These are phyloP conservation scores for Nyctereutes procyonoides DNA, from an alignment of 2,113 vertebrate species.

Conservation along the genomic window DNA sequence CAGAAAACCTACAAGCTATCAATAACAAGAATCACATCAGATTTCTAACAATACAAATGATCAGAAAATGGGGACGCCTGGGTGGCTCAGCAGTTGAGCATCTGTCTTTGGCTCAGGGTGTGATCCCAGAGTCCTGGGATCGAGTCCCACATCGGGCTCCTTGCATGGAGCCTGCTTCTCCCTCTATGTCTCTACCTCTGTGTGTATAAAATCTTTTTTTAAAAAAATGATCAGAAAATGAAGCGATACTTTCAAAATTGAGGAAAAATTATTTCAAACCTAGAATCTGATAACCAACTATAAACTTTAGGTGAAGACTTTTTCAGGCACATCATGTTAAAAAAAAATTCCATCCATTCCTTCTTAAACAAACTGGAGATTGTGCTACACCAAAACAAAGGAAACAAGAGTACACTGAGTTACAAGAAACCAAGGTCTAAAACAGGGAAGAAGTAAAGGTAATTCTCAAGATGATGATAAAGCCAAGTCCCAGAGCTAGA, in stretches of 20 bases:
- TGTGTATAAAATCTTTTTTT: too few relatives aligned
- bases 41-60: neutral
- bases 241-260: neutral
- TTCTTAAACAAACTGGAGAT: conserved; percentile 12
- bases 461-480: neutral
- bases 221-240: neutral
- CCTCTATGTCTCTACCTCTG: too few relatives aligned
- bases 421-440: conserved; percentile 4
- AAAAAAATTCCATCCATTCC: neutral
- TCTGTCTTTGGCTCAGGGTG: too few relatives aligned
- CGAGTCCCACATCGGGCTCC: too few relatives aligned
- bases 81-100: too few relatives aligned
- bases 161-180: too few relatives aligned
- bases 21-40: neutral
- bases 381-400: neutral
- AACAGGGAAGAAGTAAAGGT: neutral
- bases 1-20: neutral
- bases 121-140: too few relatives aligned
- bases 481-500: neutral
- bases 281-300: conserved; percentile 18
- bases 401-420: neutral
- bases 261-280: neutral
- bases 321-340: neutral
- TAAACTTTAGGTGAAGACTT: neutral
- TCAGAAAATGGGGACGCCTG: neutral